A percentile compares a stretch with the other conserved stretches of the same genome.
Evolutionary conservation across 2,113 vertebrate genomes (phyloP).

Genomic region (Cryptoleucopteryx plumbea): DNA sequence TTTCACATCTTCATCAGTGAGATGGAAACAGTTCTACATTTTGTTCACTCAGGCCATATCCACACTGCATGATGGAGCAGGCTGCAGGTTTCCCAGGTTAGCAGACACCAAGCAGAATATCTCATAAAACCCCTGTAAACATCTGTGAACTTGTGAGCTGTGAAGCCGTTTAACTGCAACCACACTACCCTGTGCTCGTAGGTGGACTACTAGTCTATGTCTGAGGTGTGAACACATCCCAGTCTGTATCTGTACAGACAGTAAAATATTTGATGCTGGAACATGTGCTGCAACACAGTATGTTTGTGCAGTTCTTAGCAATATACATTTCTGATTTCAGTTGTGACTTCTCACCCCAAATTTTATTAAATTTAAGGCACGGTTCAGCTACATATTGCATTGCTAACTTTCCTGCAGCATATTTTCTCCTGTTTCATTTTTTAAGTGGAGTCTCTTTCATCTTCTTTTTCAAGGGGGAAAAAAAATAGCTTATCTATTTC

Average conservation of each 20-base stretch:
- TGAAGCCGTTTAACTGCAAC: background rate
- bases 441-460: background rate
- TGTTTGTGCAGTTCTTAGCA: background rate
- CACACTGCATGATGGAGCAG: background rate
- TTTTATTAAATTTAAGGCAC: background rate
- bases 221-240: background rate
- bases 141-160: background rate
- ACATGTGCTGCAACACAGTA: background rate
- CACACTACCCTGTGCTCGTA: background rate
- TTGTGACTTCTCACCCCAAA: background rate
- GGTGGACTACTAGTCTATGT: background rate
- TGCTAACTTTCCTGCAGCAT: background rate
- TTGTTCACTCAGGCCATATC: rapidly evolving
- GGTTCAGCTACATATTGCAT: background rate
- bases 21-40: background rate
- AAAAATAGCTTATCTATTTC: background rate
- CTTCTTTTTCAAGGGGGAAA: background rate
- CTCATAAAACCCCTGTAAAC: background rate
- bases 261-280: background rate
- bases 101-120: background rate
- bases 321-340: background rate
- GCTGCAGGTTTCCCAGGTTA: background rate
- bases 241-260: background rate
- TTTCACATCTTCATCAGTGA: background rate
- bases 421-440: background rate